Conservation (phyloP, 1,140 invertebrate genomes). For the Macrostomum lignano region DNA sequence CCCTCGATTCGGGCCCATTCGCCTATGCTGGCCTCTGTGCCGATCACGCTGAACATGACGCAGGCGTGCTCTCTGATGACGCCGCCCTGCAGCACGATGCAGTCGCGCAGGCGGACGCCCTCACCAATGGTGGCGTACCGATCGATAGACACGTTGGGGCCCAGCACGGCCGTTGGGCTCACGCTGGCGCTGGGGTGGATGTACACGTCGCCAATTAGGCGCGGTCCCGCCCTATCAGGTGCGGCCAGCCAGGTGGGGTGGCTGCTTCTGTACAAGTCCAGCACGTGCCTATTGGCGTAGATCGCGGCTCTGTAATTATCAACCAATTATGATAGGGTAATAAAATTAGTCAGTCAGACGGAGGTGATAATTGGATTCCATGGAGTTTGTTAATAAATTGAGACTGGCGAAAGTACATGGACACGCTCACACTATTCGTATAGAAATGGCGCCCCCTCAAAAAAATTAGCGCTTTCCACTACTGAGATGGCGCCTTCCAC, state of each 20-base stretch:
- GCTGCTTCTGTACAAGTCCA: conserved; percentile 42
- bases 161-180: conserved; percentile 58
- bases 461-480: too few relatives aligned
- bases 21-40: conserved; percentile 51
- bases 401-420: too few relatives aligned
- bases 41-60: conserved; percentile 56
- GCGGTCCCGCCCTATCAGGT: conserved; percentile 13
- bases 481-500: too few relatives aligned
- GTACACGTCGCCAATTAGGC: conserved; percentile 51
- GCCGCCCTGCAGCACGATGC: conserved; percentile 62
- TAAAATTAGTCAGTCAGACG: too few relatives aligned
- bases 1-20: conserved; percentile 45
- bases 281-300: conserved; percentile 84
- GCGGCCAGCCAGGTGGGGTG: conserved; percentile 38
- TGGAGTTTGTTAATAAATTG: too few relatives aligned
- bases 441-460: background rate
- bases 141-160: conserved; percentile 86
- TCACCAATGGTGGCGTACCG: conserved; percentile 48
- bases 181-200: conserved; percentile 62
- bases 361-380: too few relatives aligned
- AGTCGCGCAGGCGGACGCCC: conserved; percentile 70
- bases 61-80: conserved; percentile 62
- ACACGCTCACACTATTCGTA: background rate
- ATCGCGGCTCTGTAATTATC: conserved; percentile 43
- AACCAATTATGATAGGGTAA: too few relatives aligned